These are phyloP conservation scores for Hypsopygia costalis DNA, from an alignment of 2,888 invertebrate genomes.

Conservation along the genomic window DNA sequence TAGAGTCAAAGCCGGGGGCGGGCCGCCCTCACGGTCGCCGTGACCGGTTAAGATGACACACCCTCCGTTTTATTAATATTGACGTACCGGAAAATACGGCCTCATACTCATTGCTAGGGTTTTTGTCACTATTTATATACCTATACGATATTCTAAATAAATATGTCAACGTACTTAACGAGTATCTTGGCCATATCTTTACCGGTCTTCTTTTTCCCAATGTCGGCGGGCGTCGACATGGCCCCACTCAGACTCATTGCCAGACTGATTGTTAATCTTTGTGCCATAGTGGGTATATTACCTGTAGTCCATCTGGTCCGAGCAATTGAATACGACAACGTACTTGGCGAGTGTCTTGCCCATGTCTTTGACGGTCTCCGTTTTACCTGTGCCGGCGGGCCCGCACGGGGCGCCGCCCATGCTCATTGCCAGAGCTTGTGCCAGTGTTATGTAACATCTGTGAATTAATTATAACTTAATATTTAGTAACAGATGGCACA, in stretches of 20 bases:
- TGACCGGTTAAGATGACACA: no score
- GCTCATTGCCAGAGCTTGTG: constrained; percentile 96
- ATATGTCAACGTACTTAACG: constrained; percentile 97
- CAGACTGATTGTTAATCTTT: no score
- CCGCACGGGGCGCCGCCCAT: constrained; percentile 98
- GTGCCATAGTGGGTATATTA: no score
- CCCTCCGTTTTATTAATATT: no score
- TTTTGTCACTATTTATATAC: no score
- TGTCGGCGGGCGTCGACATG: constrained; percentile 98
- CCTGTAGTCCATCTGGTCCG: constrained; percentile 98
- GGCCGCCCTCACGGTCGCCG: no score
- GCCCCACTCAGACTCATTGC: no score
- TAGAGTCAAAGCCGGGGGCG: no score
- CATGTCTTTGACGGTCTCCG: constrained; percentile 99
- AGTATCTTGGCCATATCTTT: constrained; percentile 99
- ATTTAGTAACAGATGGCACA: no score
- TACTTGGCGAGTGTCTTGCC: constrained; percentile 98
- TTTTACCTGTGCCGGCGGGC: constrained; percentile 99
- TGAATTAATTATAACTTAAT: constrained; percentile 2
- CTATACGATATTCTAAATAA: constrained; percentile 99
- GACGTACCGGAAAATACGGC: no score
- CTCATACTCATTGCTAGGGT: no score
- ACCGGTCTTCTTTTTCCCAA: constrained; percentile 98
- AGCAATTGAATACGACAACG: constrained; percentile 98
- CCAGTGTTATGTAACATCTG: constrained; percentile 97